Base-by-base conservation (phyloP, 2,888 invertebrate species). In the Tricholauxania praeusta region DNA sequence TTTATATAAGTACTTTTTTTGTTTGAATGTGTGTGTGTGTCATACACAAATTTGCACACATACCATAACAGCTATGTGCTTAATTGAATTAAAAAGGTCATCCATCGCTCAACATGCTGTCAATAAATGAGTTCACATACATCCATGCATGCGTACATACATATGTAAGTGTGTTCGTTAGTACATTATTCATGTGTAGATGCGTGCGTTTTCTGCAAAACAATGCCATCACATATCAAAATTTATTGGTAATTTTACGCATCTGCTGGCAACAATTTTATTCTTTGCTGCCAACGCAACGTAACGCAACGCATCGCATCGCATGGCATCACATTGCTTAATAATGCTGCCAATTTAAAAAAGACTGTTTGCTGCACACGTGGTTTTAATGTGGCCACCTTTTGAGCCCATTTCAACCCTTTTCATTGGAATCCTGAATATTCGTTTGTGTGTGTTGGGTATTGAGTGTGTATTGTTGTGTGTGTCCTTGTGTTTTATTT, bases 201-300 rank as follows among this genome's bases (percentile, higher is more conserved):
- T 28, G 28, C 28, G 28, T 28, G 28, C 4, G 28, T 28, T 28
- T 28, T 28, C 28, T 28, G 28, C 4, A 28, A 28, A 28, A 28
- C 28, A 28, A 28, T 28, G 28, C 28, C 28, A 57, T 19, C 7
- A 28, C 28, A 28, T 28, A 28, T 28, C 28, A 28, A 55, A 71
- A 64, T 62, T 71, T 64, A 64, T 63, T 64, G 64, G 55, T 49
- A 71, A 64, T 71, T 71, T 71, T 64, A 71, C 64, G 71, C 71
- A 71, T 64, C 71, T 71, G 64, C 47, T 64, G 64, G 64, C 71
- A 71, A 55, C 47, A 19, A 64, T 64, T 55, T 71, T 55, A 28
- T 28, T 28, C 28, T 28, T 28, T 28, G 28, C 28, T 28, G 28
- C 28, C 28, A 28, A 28, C 28, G 28, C 28, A 28, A 28, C 28